These are phyloP conservation scores for Danio albolineatus DNA, from an alignment of 2,797 vertebrate species.

Conservation along the genomic window DNA sequence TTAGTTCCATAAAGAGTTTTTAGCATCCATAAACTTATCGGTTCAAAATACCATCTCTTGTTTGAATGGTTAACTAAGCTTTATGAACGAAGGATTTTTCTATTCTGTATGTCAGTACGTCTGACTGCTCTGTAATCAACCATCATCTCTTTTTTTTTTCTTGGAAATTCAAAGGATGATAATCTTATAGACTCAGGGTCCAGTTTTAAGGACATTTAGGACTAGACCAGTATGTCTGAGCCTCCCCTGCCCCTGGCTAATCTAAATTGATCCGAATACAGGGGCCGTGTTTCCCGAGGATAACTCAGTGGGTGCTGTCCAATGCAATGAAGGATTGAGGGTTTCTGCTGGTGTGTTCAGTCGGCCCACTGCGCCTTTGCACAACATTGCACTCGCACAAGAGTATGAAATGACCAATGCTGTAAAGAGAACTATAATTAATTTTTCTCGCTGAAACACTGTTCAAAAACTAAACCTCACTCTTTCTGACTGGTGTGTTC, in stretches of 20 bases:
- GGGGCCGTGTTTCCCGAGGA: conserved; percentile 31
- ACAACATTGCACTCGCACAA: neutral
- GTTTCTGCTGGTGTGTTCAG: conserved; percentile 12
- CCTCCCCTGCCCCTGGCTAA: conserved; percentile 30
- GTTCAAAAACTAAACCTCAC: conserved; percentile 1
- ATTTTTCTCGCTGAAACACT: conserved; percentile 5
- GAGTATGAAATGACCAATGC: conserved; percentile 14
- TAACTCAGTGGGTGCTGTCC: conserved; percentile 44
- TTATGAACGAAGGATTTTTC: no score
- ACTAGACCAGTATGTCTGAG: conserved; percentile 28
- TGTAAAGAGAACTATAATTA: conserved; percentile 21
- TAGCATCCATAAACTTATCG: no score
- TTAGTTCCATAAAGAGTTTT: no score
- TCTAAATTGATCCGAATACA: conserved; percentile 39
- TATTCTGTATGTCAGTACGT: neutral
- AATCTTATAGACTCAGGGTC: neutral
- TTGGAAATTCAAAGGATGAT: neutral
- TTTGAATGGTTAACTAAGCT: no score
- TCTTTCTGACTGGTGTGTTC: conserved; percentile 26
- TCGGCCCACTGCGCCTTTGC: neutral
- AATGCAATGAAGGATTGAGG: conserved; percentile 28
- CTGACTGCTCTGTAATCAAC: neutral
- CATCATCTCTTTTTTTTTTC: neutral
- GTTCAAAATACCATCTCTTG: no score
- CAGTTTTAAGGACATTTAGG: conserved; percentile 13